Percentiles rank a stretch among this genome's conserved stretches.
Evolutionary conservation across 2,888 invertebrate genomes (phyloP).

Genomic region (Standfussiana lucernea): DNA sequence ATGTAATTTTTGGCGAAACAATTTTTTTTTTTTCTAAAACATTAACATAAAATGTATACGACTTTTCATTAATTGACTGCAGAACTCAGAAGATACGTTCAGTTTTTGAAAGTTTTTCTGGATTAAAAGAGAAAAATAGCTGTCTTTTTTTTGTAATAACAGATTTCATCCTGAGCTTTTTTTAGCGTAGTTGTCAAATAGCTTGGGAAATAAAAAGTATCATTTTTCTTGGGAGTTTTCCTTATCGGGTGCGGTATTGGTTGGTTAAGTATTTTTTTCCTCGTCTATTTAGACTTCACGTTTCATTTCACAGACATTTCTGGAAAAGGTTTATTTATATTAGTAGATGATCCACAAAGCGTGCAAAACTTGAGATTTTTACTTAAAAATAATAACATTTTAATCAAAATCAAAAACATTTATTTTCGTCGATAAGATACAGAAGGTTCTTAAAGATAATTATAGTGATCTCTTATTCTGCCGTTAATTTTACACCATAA

Average conservation of each 20-base stretch:
- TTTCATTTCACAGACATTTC: neutral
- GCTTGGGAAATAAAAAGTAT: conserved; percentile 18
- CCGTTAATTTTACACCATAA: too few species aligned
- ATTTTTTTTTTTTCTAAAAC: neutral
- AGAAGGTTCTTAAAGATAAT: too few species aligned
- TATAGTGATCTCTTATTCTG: too few species aligned
- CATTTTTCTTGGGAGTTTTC: conserved; percentile 37
- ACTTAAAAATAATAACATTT: too few species aligned
- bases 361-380: neutral
- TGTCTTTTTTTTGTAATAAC: neutral
- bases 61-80: neutral
- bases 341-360: neutral
- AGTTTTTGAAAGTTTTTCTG: neutral
- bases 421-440: too few species aligned
- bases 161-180: neutral
- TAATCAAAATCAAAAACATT: too few species aligned
- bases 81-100: neutral
- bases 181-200: conserved; percentile 35
- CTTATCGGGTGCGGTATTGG: conserved; percentile 21
- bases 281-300: conserved; percentile 4
- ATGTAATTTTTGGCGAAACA: too few species aligned
- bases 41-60: neutral
- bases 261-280: conserved; percentile 12
- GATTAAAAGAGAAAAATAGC: neutral
- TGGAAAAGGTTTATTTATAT: neutral